A percentile compares a stretch with the other conserved stretches of the same genome.
phyloP scores from a whole-genome alignment of 2,113 vertebrate species.

The Triplophysa dalaica region DNA sequence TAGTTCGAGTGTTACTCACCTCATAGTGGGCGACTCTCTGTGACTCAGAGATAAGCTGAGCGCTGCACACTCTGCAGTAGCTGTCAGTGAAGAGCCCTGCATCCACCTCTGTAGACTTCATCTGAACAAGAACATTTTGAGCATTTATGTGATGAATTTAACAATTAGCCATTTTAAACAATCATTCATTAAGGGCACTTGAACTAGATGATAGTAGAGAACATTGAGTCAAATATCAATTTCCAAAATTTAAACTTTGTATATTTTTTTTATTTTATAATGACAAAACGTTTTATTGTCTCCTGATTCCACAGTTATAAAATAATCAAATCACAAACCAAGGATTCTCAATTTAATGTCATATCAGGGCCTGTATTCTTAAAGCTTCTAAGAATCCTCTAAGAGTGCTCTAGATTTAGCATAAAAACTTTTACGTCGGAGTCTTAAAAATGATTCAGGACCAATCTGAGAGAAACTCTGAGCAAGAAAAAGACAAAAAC shows the following conservation, averaged over 20 bases:
- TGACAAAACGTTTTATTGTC: not conserved
- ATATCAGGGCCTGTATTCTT: no score
- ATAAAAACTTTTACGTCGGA: no score
- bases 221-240: not conserved
- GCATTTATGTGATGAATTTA: not conserved
- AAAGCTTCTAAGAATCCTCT: no score
- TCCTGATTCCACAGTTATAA: not conserved
- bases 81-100: conserved; percentile 90
- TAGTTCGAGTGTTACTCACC: conserved; percentile 70
- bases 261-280: not conserved
- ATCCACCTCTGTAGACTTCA: conserved; percentile 92
- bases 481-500: no score
- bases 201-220: not conserved
- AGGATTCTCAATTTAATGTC: not conserved
- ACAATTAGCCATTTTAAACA: not conserved
- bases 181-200: not conserved
- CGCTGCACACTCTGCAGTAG: conserved; percentile 96
- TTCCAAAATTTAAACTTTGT: not conserved
- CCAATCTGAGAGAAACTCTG: no score
- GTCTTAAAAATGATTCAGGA: no score
- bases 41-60: conserved; percentile 92
- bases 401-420: no score
- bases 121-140: conserved; percentile 66
- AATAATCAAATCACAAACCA: not conserved
- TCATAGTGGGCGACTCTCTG: conserved; percentile 95